phyloP scores from a whole-genome alignment of 1,140 invertebrate species.

The Heliconius himera region DNA sequence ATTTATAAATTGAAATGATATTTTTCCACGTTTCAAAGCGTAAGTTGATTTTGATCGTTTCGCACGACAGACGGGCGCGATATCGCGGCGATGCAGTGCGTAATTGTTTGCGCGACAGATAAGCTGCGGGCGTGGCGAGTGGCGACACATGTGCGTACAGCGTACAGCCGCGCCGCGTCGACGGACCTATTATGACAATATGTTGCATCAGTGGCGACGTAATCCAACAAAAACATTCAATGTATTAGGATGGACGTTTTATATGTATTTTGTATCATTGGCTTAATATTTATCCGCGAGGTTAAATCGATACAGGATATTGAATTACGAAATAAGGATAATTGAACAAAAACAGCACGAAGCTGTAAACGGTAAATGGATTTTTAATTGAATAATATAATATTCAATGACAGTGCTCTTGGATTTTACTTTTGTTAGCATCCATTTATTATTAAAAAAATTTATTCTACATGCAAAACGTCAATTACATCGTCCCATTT shows the following conservation, averaged over 20 bases:
- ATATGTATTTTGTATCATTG: not conserved
- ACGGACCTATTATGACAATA: constrained; percentile 11
- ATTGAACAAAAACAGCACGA: not conserved
- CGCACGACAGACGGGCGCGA: not conserved
- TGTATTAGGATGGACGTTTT: not conserved
- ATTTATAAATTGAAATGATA: not conserved
- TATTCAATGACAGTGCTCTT: not conserved
- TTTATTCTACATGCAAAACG: too few relatives aligned
- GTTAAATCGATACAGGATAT: not conserved
- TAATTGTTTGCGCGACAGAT: constrained; percentile 36
- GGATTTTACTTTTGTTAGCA: too few relatives aligned
- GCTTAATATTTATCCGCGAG: not conserved
- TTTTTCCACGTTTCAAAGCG: not conserved
- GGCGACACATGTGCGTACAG: not conserved
- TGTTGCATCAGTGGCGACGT: not conserved
- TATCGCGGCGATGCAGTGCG: constrained; percentile 20
- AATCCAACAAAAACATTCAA: not conserved
- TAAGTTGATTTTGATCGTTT: not conserved
- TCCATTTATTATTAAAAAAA: too few relatives aligned
- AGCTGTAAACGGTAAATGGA: not conserved
- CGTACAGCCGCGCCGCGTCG: constrained; percentile 3
- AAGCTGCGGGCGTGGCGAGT: constrained; percentile 6
- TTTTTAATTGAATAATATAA: not conserved
- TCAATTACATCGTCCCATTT: not conserved
- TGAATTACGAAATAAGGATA: constrained; percentile 9